Base-by-base conservation (phyloP, 2,888 invertebrate species). In the Imbricaverruca yamaguchii region DNA sequence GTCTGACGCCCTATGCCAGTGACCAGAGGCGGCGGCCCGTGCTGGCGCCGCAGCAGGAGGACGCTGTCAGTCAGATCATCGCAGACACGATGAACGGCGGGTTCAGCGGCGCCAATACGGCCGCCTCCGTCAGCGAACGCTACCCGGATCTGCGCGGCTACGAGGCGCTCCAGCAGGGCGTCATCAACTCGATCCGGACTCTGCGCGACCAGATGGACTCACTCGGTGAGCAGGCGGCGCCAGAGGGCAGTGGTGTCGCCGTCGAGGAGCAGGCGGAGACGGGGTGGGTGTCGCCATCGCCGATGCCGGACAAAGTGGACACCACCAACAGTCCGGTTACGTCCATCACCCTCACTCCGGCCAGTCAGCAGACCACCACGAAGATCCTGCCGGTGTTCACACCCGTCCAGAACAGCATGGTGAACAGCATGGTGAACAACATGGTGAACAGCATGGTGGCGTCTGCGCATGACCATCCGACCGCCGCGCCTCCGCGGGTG, bases 1-100 rank as follows among this genome's bases (percentile, higher is more conserved):
- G 23, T 23, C 65, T 65, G 65, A 8, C 10, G 23, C 65, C 65
- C 7, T 65, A 1, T 39, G 39, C 10, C 65, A 65, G 23, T 23
- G 65, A 2, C 10, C 65, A n/a, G 23, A 7, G 23, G 18, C 65
- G 65, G n/a, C 63, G 82, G 13, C 83, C 83, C 18, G 83, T 83
- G 57, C 81, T 81, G 80, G 81, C 82, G 55, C 82, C 82, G 79
- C 83, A 83, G 80, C 82, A 84, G 80, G 82, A 83, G 69, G 82
- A 83, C 63, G 81, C 82, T 81, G 83, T 82, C 12, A 81, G 74
- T 18, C 25, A 25, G 15, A 74, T 74, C 74, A 74, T 74, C 74
- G 53, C 23, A 53, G 18, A n/a, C 11, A 74, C 74, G 3, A 53
- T 74, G 53, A 74, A 74, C 74, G 74, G 74, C 15, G 74, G 74